Percentiles rank a stretch among this genome's conserved stretches.
Evolutionary conservation across 1,140 invertebrate species (phyloP).

Genomic region (Lepidostoma basale): DNA sequence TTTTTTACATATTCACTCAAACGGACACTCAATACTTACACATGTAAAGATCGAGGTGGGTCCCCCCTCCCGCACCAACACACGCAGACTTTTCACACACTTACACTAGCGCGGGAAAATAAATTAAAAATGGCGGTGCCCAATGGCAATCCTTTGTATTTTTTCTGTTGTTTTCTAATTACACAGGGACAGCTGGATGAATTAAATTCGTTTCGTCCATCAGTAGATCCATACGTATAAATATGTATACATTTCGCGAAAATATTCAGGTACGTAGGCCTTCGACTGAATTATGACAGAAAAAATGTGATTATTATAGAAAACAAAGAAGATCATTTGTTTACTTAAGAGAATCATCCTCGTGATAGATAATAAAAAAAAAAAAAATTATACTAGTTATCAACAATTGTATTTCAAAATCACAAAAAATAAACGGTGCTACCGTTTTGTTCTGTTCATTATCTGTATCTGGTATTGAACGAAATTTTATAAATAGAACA

Average conservation of each 20-base stretch:
- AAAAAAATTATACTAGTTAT: too few relatives aligned
- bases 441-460: too few relatives aligned
- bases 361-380: too few relatives aligned
- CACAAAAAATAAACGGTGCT: too few relatives aligned
- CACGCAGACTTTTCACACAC: slow-evolving; percentile 14
- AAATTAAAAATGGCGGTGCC: slow-evolving; percentile 47
- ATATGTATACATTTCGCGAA: slow-evolving; percentile 1
- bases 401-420: too few relatives aligned
- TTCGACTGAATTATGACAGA: too few relatives aligned
- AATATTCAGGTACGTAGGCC: slow-evolving; percentile 24
- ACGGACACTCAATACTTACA: slow-evolving; percentile 13
- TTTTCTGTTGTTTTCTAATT: slow-evolving; percentile 47
- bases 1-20: slow-evolving; percentile 25
- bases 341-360: too few relatives aligned
- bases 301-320: too few relatives aligned
- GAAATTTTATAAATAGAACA: too few relatives aligned
- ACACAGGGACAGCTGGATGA: slow-evolving; percentile 46
- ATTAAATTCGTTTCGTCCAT: slow-evolving; percentile 47
- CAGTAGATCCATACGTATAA: slow-evolving; percentile 32
- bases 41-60: slow-evolving; percentile 20
- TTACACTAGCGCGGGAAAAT: slow-evolving; percentile 39
- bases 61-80: slow-evolving; percentile 4
- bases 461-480: too few relatives aligned
- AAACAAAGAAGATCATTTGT: too few relatives aligned
- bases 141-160: slow-evolving; percentile 47